Conservation (phyloP, 1,140 invertebrate species). For the Chrysomallon squamiferum region DNA sequence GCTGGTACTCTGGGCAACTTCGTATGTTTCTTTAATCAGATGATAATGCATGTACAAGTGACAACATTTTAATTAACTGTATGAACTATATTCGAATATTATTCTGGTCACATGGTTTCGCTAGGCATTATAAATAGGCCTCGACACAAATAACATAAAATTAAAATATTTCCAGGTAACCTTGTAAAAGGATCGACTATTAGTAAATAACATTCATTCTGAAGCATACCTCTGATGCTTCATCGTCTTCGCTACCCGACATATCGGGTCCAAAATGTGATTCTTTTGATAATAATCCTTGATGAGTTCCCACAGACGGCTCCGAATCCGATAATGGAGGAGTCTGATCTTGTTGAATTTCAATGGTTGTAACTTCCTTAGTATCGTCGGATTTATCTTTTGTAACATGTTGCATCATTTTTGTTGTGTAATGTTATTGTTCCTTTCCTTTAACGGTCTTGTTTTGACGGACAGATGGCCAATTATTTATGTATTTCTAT, state of each 20-base stretch:
- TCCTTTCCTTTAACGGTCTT: too few species aligned
- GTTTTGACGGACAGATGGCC: slow-evolving; percentile 17
- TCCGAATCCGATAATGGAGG: slow-evolving; percentile 41
- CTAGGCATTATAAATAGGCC: too few species aligned
- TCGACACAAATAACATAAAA: too few species aligned
- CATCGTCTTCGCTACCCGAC: slow-evolving; percentile 90
- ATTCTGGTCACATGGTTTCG: too few species aligned
- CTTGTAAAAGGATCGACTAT: background rate
- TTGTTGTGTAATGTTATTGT: slow-evolving; percentile 10
- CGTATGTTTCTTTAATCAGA: too few species aligned
- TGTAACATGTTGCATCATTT: slow-evolving; percentile 86
- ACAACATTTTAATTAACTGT: too few species aligned
- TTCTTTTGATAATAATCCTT: slow-evolving; percentile 77
- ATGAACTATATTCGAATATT: too few species aligned
- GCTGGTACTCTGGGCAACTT: too few species aligned
- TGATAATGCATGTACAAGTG: too few species aligned
- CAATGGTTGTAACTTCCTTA: slow-evolving; percentile 64
- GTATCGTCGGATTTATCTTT: slow-evolving; percentile 76
- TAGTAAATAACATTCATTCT: background rate
- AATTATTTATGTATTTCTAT: slow-evolving; percentile 35
- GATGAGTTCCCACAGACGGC: slow-evolving; percentile 50
- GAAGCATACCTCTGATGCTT: slow-evolving; percentile 83
- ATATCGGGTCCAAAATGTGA: slow-evolving; percentile 86
- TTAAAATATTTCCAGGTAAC: too few species aligned
- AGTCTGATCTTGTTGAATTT: slow-evolving; percentile 50